Percentiles rank a stretch among this genome's conserved stretches.
Evolutionary conservation across 2,797 vertebrate genomes (phyloP).

Genomic region (Propithecus deckenii): DNA sequence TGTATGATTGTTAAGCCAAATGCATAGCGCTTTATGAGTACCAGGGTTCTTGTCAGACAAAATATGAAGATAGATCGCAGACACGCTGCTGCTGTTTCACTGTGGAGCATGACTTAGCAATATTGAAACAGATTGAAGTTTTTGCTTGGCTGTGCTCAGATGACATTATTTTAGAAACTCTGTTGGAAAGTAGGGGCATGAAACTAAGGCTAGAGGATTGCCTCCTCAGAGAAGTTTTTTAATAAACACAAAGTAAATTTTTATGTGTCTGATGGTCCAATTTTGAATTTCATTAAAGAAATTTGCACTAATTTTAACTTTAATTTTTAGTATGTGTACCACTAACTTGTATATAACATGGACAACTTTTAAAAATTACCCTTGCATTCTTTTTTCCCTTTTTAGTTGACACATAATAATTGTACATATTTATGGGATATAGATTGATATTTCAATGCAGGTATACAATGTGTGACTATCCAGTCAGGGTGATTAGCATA

Average conservation of each 20-base stretch:
- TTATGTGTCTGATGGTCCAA: background rate
- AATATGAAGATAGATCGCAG: background rate
- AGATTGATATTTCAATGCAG: background rate
- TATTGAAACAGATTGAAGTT: background rate
- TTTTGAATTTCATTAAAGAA: background rate
- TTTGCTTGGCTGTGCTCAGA: constrained; percentile 25
- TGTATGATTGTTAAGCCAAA: background rate
- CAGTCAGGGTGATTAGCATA: background rate
- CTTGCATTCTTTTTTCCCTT: background rate
- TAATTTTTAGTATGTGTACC: background rate
- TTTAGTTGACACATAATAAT: background rate
- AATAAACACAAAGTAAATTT: background rate
- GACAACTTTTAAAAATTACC: background rate
- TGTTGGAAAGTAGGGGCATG: background rate
- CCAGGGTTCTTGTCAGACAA: background rate
- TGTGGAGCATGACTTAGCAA: background rate
- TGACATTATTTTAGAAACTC: constrained; percentile 27
- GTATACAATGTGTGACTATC: background rate
- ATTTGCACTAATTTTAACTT: background rate
- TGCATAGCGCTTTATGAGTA: background rate
- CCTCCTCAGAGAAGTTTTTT: background rate
- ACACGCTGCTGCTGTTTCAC: background rate
- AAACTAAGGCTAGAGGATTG: constrained; percentile 31
- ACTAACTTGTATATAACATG: background rate
- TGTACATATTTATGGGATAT: background rate